These are phyloP conservation scores for Panagrolaimus sp. DNA, from an alignment of 1,140 invertebrate species.

Conservation along the genomic window DNA sequence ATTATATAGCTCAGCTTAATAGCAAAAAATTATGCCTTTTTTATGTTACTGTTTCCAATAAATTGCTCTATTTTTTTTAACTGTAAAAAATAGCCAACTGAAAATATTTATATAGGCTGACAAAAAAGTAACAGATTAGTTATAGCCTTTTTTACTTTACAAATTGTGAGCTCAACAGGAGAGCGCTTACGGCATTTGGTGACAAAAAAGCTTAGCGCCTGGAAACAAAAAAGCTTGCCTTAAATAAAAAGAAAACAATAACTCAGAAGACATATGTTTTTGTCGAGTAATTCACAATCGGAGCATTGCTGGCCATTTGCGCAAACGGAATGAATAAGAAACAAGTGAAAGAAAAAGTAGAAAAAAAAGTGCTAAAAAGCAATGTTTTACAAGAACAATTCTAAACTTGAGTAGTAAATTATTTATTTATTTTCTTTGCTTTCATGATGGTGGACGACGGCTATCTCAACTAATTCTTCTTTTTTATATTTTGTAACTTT, in stretches of 20 bases:
- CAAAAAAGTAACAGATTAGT: too few species aligned
- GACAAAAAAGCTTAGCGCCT: slow-evolving; percentile 12
- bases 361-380: slow-evolving; percentile 8
- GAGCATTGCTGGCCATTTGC: slow-evolving; percentile 2
- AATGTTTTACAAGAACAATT: slow-evolving; percentile 6
- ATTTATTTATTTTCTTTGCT: neutral
- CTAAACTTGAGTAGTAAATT: slow-evolving; percentile 14
- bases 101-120: too few species aligned
- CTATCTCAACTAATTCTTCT: neutral
- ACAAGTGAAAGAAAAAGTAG: slow-evolving; percentile 4
- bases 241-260: slow-evolving; percentile 5
- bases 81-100: too few species aligned
- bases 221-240: neutral
- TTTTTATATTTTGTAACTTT: neutral
- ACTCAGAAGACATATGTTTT: slow-evolving; percentile 4
- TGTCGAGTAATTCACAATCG: slow-evolving; percentile 6
- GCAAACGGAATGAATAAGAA: neutral
- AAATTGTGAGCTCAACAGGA: too few species aligned
- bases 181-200: slow-evolving; percentile 10
- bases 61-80: too few species aligned
- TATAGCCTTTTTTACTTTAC: too few species aligned
- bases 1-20: too few species aligned
- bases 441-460: too few species aligned
- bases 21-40: too few species aligned
- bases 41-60: too few species aligned